Evolutionary conservation across 2,113 vertebrate species (phyloP).

Genomic region (Columba livia): DNA sequence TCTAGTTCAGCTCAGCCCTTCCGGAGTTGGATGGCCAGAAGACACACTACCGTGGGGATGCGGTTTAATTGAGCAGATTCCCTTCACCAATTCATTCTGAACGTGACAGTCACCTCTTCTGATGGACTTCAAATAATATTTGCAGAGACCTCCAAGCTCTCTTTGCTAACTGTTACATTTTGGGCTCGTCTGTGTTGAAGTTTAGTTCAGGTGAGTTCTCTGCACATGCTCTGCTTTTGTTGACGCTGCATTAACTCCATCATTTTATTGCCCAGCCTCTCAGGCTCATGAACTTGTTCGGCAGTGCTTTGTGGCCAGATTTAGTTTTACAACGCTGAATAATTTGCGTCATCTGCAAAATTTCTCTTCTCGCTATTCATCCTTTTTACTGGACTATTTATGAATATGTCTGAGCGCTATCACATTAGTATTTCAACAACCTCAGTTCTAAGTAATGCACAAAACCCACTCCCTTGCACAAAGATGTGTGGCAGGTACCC

Average conservation of each 20-base stretch:
- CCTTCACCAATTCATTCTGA: background rate
- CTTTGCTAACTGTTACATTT: background rate
- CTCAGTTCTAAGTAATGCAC: background rate
- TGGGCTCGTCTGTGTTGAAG: background rate
- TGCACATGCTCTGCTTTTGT: background rate
- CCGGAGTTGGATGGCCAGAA: background rate
- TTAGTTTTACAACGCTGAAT: background rate
- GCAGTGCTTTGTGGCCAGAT: background rate
- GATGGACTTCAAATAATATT: background rate
- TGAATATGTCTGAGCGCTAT: background rate
- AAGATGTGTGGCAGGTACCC: background rate
- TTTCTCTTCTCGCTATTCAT: background rate
- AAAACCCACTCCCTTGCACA: background rate
- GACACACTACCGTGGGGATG: background rate
- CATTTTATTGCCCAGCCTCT: background rate
- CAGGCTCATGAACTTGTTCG: background rate
- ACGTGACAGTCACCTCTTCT: background rate
- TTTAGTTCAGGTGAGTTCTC: background rate
- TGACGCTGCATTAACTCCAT: background rate
- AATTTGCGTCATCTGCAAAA: slow-evolving; percentile 8
- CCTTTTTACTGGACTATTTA: background rate
- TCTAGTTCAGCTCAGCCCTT: background rate
- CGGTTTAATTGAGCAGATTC: background rate
- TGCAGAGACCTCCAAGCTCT: background rate
- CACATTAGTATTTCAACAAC: background rate